Conservation (phyloP, 2,888 invertebrate species). For the Nematopogon swammerdamellus region DNA sequence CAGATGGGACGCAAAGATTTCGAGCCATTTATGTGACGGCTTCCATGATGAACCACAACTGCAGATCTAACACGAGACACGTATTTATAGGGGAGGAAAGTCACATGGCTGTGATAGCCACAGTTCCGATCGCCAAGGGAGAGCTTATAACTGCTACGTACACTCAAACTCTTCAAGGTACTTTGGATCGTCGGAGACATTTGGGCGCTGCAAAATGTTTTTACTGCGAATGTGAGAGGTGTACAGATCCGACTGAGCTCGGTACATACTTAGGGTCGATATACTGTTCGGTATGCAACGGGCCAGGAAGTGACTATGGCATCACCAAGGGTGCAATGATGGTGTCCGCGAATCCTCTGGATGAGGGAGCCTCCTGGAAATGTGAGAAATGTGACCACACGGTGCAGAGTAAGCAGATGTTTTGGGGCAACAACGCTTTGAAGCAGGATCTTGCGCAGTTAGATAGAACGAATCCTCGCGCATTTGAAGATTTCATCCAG, state of each 20-base stretch:
- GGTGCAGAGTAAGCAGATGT: constrained; percentile 56
- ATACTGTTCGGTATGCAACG: constrained; percentile 60
- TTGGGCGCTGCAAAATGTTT: constrained; percentile 64
- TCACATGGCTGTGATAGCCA: constrained; percentile 61
- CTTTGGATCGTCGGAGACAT: constrained; percentile 61
- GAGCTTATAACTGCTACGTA: constrained; percentile 66
- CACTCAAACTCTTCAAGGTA: constrained; percentile 68
- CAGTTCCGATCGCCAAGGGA: constrained; percentile 63
- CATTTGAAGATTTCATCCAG: constrained; percentile 60
- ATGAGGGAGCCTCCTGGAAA: constrained; percentile 59
- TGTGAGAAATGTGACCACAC: constrained; percentile 62
- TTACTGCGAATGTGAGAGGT: constrained; percentile 64
- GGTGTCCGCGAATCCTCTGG: constrained; percentile 58
- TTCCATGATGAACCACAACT: constrained; percentile 70
- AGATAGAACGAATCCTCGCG: constrained; percentile 48
- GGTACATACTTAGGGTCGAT: constrained; percentile 62
- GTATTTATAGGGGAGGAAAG: constrained; percentile 58
- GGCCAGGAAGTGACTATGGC: constrained; percentile 23
- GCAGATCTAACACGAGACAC: constrained; percentile 69
- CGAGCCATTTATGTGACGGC: constrained; percentile 64
- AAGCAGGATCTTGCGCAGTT: constrained; percentile 55
- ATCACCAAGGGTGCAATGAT: constrained; percentile 41
- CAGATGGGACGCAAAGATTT: constrained; percentile 44
- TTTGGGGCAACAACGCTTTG: constrained; percentile 60
- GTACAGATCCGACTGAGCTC: constrained; percentile 67